Conservation (phyloP, 2,113 vertebrate species). For the Oryctolagus cuniculus region mOryCun1.1 NC_091433.1:168919001-168919500, state of each 20-base stretch:
- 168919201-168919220: no score
- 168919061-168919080: no score
- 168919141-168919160: no score
- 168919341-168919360: conserved; percentile 17
- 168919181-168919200: no score
- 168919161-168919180: no score
- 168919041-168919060: no score
- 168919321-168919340: not conserved
- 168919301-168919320: conserved; percentile 19
- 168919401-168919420: not conserved
- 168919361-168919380: not conserved
- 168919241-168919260: not conserved
- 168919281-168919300: not conserved
- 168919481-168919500: conserved; percentile 21
- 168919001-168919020: no score
- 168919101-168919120: no score
- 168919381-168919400: not conserved
- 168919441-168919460: not conserved
- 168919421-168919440: not conserved
- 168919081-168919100: no score
- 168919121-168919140: no score
- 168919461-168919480: not conserved
- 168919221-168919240: no score
- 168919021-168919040: no score
- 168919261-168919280: conserved; percentile 22